Percentiles rank a stretch among this genome's conserved stretches.
Evolutionary conservation across 2,113 vertebrate genomes (phyloP).

Genomic region (Cariama cristata): DNA sequence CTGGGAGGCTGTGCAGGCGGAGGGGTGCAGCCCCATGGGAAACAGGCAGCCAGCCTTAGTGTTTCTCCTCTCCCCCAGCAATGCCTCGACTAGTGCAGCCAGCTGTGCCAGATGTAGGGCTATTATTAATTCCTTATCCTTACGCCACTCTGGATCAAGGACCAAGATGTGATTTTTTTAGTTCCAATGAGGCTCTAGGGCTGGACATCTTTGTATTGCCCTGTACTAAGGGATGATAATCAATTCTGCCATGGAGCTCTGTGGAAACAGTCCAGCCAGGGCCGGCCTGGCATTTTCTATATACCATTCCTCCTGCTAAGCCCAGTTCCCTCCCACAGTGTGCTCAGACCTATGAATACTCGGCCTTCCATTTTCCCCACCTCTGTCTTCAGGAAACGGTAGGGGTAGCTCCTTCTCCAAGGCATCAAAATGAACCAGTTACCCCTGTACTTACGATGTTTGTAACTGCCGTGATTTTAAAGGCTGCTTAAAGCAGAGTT

Average conservation of each 20-base stretch:
- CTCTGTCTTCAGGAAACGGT: neutral
- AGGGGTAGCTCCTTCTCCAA: conserved; percentile 5
- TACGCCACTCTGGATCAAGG: neutral
- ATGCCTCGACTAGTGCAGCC: neutral
- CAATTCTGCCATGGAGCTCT: neutral
- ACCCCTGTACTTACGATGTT: neutral
- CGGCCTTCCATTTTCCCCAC: neutral
- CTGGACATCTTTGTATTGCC: neutral
- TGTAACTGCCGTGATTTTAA: conserved; percentile 42
- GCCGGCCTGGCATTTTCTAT: neutral
- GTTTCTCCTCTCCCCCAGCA: neutral
- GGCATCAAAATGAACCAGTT: neutral
- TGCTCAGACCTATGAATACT: neutral
- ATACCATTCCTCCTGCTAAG: neutral
- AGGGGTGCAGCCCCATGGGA: neutral
- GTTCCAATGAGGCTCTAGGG: neutral
- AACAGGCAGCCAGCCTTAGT: neutral
- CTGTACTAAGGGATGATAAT: neutral
- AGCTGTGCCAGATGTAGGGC: neutral
- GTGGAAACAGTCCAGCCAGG: neutral
- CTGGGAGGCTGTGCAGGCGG: rapidly evolving
- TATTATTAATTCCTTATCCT: neutral
- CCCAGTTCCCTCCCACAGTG: conserved; percentile 2
- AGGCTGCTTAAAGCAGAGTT: conserved; percentile 68
- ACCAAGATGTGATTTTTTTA: neutral